Evolutionary conservation across 1,140 invertebrate genomes (phyloP).

Genomic region (Drosophila carrolli): DNA sequence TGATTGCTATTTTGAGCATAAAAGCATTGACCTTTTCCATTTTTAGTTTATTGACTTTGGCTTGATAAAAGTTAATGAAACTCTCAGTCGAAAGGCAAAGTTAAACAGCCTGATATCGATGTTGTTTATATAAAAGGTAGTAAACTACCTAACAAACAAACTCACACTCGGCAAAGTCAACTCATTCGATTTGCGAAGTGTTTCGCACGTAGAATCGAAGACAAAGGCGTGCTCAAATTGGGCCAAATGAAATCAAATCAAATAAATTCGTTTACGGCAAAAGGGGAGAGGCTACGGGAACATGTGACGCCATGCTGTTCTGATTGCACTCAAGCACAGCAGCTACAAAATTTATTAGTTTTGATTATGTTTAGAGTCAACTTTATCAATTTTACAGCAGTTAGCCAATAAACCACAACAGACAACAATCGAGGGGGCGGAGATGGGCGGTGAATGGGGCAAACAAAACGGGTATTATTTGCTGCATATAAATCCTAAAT

Average conservation of each 20-base stretch:
- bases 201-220: slow-evolving; percentile 58
- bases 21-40: not conserved
- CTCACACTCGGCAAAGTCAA: slow-evolving; percentile 7
- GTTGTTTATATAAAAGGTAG: slow-evolving; percentile 32
- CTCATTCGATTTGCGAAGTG: slow-evolving; percentile 57
- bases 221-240: slow-evolving; percentile 51
- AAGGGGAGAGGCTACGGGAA: not conserved
- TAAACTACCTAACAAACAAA: slow-evolving; percentile 26
- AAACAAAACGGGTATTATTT: slow-evolving; percentile 35
- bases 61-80: slow-evolving; percentile 24
- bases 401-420: slow-evolving; percentile 79
- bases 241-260: slow-evolving; percentile 72
- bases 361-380: slow-evolving; percentile 82
- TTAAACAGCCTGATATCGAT: slow-evolving; percentile 21
- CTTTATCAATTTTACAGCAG: slow-evolving; percentile 83
- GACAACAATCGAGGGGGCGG: slow-evolving; percentile 37
- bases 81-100: slow-evolving; percentile 24
- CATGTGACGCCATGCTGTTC: slow-evolving; percentile 69
- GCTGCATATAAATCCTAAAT: slow-evolving; percentile 80
- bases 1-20: not conserved
- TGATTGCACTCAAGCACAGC: slow-evolving; percentile 79
- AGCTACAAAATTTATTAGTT: slow-evolving; percentile 83
- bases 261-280: slow-evolving; percentile 55
- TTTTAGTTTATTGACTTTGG: slow-evolving; percentile 11
- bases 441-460: slow-evolving; percentile 14